Base-by-base conservation (phyloP, 2,113 vertebrate genomes). In the Sarotherodon lohbergeri region DNA sequence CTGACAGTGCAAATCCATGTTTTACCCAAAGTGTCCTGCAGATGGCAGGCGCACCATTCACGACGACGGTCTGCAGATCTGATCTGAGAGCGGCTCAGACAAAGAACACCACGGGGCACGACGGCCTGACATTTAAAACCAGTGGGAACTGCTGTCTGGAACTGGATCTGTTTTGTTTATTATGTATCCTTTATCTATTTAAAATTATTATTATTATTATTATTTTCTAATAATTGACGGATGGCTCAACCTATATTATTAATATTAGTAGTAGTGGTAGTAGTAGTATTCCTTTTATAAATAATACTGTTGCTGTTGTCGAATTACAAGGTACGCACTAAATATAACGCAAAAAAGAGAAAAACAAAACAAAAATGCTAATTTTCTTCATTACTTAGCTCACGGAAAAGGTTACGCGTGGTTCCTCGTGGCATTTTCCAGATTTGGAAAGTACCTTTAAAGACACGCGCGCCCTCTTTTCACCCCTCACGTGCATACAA, bases 41-140 rank as follows among this genome's bases (percentile, higher is more conserved):
- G 96, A 96, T 96, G 96, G 96, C 96, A 96, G 88, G 92, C 96
- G 76, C 94, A 59, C 90, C 96, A 96, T 96, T 96, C 92, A 63
- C 27, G 61, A 91, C 27, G 92, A 90, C 91, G 91, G 43, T 92
- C 46, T 79, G 85, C 71, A 27, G 83, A 32, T 57, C 43, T 79
- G 88, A 85, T 84, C 83, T 85, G 85, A 85, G 92, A 91, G 82
- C 87, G 36, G 85, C 86, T 88, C 85, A 95, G 90, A 96, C 93
- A 96, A 96, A 96, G 95, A 94, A 93, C 88, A 85, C 85, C 90
- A 81, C 71, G 24, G 93, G 86, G 80, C 88, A 84, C 68, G 52
- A 85, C 76, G 46, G 59, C 86, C 46, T 89, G 80, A 91, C 89
- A 90, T 92, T 89, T 85, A 81, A 91, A 94, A 90, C 81, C 89